Evolutionary conservation across 2,113 vertebrate genomes (phyloP).

Genomic region (Hippocampus barbouri): DNA sequence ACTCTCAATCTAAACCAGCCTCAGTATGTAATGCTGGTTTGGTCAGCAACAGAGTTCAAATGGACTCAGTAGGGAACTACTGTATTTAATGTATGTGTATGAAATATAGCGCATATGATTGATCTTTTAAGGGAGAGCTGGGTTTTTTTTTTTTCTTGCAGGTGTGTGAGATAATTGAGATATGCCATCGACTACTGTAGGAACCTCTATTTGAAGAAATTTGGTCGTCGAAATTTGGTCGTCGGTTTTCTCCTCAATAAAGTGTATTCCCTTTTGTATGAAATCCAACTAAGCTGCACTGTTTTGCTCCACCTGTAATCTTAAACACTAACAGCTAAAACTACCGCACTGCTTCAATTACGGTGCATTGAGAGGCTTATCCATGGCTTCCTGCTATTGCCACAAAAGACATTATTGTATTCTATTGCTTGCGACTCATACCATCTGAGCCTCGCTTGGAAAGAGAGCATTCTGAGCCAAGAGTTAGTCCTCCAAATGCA

Average conservation of each 20-base stretch:
- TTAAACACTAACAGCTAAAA: not conserved
- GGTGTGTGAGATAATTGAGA: too few relatives aligned
- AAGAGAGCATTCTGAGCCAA: constrained; percentile 15
- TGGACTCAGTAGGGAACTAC: too few relatives aligned
- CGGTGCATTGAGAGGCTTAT: not conserved
- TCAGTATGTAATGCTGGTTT: not conserved
- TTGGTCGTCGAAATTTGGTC: not conserved
- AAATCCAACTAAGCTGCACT: not conserved
- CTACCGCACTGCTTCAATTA: too few relatives aligned
- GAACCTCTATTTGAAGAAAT: not conserved
- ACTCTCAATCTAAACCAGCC: too few relatives aligned
- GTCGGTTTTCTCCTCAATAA: not conserved
- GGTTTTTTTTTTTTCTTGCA: too few relatives aligned
- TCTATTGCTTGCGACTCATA: not conserved
- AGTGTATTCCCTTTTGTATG: not conserved
- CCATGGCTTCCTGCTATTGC: not conserved
- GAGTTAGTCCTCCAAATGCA: constrained; percentile 17
- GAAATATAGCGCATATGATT: too few relatives aligned
- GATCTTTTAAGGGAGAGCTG: too few relatives aligned
- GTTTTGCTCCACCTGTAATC: not conserved
- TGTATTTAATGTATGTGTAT: not conserved
- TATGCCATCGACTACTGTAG: too few relatives aligned
- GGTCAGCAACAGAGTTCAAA: not conserved
- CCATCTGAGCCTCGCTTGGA: constrained; percentile 3
- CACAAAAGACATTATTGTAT: constrained; percentile 5